phyloP scores from a whole-genome alignment of 1,140 invertebrate genomes.

The Drosophila sulfurigaster region DNA sequence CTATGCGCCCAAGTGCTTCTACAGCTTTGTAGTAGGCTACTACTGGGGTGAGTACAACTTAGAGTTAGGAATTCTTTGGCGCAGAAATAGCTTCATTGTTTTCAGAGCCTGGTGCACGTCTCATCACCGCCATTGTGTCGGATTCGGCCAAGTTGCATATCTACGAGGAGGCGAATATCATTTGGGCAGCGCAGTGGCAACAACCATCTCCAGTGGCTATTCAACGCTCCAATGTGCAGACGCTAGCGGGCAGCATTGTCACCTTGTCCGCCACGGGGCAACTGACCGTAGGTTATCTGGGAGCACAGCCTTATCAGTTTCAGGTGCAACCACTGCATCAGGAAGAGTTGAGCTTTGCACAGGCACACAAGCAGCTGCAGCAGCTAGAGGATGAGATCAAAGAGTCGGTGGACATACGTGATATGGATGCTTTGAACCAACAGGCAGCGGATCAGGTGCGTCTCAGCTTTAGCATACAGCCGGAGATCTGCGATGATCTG shows the following conservation, averaged over 20 bases:
- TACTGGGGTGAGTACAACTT: conserved; percentile 75
- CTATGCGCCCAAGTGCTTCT: conserved; percentile 80
- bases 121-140: conserved; percentile 87
- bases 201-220: conserved; percentile 75
- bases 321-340: conserved; percentile 76
- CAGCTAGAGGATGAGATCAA: conserved; percentile 84
- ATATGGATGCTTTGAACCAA: conserved; percentile 75
- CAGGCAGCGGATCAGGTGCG: conserved; percentile 75
- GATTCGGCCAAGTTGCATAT: conserved; percentile 88
- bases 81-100: background rate
- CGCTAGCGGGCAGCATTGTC: conserved; percentile 73
- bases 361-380: conserved; percentile 78
- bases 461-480: conserved; percentile 63
- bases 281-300: conserved; percentile 74
- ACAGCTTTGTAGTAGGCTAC: conserved; percentile 78
- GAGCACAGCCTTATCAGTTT: conserved; percentile 79
- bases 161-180: conserved; percentile 89
- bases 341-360: conserved; percentile 71
- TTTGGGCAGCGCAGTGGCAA: conserved; percentile 90
- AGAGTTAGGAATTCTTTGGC: background rate
- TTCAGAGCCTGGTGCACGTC: conserved; percentile 86
- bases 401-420: conserved; percentile 74
- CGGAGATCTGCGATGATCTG: conserved; percentile 57
- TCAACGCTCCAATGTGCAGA: conserved; percentile 76
- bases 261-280: conserved; percentile 67